Conservation (phyloP, 2,888 invertebrate species). For the Agriopis leucophaearia region DNA sequence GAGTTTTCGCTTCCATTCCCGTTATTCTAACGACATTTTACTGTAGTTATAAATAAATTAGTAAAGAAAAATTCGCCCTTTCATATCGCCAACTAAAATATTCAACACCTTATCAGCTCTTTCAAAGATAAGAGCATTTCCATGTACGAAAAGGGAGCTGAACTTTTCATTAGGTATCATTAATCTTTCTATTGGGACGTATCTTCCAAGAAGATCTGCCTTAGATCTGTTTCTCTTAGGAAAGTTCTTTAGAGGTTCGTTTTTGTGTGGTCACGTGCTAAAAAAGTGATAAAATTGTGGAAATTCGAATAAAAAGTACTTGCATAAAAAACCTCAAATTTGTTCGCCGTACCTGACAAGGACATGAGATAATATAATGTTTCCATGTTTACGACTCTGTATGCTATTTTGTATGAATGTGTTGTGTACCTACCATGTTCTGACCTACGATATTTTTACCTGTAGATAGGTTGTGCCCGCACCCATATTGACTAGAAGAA, state of each 20-base stretch:
- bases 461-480: too few relatives aligned
- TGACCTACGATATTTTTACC: too few relatives aligned
- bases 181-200: constrained; percentile 22
- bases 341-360: too few relatives aligned
- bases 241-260: constrained; percentile 3
- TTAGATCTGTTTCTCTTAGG: constrained; percentile 7
- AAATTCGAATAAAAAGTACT: not conserved
- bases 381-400: too few relatives aligned
- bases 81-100: constrained; percentile 18
- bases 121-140: constrained; percentile 17
- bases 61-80: not conserved
- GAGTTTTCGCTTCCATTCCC: not conserved
- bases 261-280: constrained; percentile 1
- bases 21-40: not conserved
- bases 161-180: constrained; percentile 27
- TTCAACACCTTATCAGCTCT: constrained; percentile 15
- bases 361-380: too few relatives aligned
- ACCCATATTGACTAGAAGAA: too few relatives aligned
- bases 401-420: too few relatives aligned
- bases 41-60: not conserved
- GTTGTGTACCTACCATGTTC: too few relatives aligned
- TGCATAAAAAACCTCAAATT: too few relatives aligned
- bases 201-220: constrained; percentile 6
- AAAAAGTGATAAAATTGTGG: not conserved
- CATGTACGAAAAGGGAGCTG: constrained; percentile 18